Conservation (phyloP, 2,113 vertebrate species). For the Leptosomus discolor region DNA sequence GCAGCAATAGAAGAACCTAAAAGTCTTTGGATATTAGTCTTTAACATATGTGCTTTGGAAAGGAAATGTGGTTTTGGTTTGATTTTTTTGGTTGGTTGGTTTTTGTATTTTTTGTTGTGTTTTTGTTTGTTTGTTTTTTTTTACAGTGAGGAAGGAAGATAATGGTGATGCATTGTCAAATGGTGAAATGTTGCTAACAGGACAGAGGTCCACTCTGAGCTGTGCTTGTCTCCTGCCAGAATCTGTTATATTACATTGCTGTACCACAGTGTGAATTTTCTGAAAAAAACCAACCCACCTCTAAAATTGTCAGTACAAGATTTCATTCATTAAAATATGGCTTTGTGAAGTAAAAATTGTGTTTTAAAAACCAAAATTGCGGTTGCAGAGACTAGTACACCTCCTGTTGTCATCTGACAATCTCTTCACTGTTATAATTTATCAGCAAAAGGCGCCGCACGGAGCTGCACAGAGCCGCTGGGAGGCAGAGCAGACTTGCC, state of each 20-base stretch:
- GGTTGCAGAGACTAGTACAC: not conserved
- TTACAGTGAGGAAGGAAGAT: not conserved
- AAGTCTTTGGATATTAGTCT: not conserved
- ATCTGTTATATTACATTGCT: not conserved
- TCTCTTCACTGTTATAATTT: not conserved
- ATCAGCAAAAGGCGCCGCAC: not conserved
- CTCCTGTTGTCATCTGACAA: not conserved
- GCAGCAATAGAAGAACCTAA: not conserved
- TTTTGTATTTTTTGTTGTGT: too few species aligned
- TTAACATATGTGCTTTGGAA: not conserved
- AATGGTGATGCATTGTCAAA: not conserved
- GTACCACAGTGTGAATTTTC: not conserved
- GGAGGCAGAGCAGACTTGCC: not conserved
- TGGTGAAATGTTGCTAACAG: not conserved
- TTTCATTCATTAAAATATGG: not conserved
- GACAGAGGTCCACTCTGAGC: not conserved
- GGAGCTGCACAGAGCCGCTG: accelerated
- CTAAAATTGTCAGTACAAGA: not conserved
- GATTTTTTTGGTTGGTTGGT: too few species aligned
- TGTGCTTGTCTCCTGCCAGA: not conserved
- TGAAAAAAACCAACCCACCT: not conserved
- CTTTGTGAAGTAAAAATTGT: not conserved
- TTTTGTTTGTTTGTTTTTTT: not conserved
- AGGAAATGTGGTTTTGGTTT: not conserved
- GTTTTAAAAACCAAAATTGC: not conserved